Conservation (phyloP, 2,797 vertebrate genomes). For the Decapterus maruadsi region DNA sequence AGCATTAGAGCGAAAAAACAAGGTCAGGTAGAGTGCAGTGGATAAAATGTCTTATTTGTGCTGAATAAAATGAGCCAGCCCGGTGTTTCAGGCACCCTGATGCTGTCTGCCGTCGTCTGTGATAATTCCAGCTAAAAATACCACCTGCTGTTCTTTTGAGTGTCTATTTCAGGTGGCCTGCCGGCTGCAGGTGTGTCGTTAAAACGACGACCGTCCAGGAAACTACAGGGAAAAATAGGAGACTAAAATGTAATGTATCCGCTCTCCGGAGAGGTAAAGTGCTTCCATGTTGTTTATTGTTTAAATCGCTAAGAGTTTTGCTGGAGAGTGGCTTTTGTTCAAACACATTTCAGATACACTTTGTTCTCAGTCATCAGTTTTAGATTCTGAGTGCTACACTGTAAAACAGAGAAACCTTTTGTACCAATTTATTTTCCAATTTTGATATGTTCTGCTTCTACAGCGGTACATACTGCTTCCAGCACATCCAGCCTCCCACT, state of each 20-base stretch:
- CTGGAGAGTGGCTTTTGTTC: conserved; percentile 10
- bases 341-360: conserved; percentile 13
- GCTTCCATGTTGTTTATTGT: not conserved
- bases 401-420: conserved; percentile 24
- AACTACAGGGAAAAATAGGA: conserved; percentile 28
- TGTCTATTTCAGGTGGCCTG: conserved; percentile 56
- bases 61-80: conserved; percentile 55
- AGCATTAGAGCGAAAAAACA: conserved; percentile 49
- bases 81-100: conserved; percentile 42
- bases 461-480: conserved; percentile 43
- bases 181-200: conserved; percentile 63
- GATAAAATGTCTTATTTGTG: conserved; percentile 71
- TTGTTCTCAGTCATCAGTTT: conserved; percentile 2
- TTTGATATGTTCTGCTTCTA: conserved; percentile 36
- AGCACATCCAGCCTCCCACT: conserved; percentile 65
- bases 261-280: not conserved
- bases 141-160: conserved; percentile 77
- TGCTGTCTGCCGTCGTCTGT: conserved; percentile 65
- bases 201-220: conserved; percentile 37
- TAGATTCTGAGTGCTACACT: not conserved
- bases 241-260: conserved; percentile 15
- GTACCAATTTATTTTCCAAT: conserved; percentile 33
- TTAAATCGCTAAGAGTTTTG: not conserved
- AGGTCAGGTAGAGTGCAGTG: conserved; percentile 65
- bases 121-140: conserved; percentile 82